Percentiles rank a stretch among this genome's conserved stretches.
phyloP scores from a whole-genome alignment of 92 coral and sea anemone genomes.

The Phenganax stokvisi region DNA sequence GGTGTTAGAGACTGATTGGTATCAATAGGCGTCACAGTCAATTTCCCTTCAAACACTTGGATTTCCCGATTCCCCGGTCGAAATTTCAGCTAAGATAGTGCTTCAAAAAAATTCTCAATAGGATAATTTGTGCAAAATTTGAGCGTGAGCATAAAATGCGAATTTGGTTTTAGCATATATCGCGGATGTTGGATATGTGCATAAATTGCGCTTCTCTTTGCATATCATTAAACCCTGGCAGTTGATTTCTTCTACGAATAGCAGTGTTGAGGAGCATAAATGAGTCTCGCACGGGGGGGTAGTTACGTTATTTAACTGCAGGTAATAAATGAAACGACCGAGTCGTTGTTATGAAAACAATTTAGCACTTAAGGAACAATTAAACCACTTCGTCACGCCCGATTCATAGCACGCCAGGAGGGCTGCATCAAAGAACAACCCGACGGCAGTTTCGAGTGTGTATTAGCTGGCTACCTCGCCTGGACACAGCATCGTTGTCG shows the following conservation, averaged over 20 bases:
- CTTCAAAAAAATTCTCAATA: too few species aligned
- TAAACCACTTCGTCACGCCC: conserved; percentile 51
- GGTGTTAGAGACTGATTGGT: too few species aligned
- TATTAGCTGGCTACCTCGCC: conserved; percentile 9
- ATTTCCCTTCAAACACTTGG: too few species aligned
- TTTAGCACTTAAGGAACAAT: conserved; percentile 59
- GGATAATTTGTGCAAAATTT: too few species aligned
- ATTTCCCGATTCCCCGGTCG: too few species aligned
- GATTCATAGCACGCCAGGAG: conserved; percentile 42
- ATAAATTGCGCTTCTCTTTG: not conserved
- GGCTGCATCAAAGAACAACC: conserved; percentile 27
- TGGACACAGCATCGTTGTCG: conserved; percentile 1
- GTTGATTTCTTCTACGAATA: not conserved
- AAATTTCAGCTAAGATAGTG: too few species aligned
- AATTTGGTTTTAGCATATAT: too few species aligned
- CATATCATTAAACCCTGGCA: not conserved
- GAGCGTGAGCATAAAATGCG: too few species aligned
- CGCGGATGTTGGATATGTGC: too few species aligned
- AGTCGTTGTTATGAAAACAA: conserved; percentile 59
- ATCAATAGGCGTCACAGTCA: too few species aligned
- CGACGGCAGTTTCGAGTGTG: conserved; percentile 16
- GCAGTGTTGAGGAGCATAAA: conserved; percentile 29
- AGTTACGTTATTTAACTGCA: conserved; percentile 35
- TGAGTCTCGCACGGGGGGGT: conserved; percentile 40
- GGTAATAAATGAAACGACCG: conserved; percentile 42